Evolutionary conservation across 2,888 invertebrate species (phyloP), one percentile per base, ranked within the genome.

Genomic region (Oligia strigilis): DNA sequence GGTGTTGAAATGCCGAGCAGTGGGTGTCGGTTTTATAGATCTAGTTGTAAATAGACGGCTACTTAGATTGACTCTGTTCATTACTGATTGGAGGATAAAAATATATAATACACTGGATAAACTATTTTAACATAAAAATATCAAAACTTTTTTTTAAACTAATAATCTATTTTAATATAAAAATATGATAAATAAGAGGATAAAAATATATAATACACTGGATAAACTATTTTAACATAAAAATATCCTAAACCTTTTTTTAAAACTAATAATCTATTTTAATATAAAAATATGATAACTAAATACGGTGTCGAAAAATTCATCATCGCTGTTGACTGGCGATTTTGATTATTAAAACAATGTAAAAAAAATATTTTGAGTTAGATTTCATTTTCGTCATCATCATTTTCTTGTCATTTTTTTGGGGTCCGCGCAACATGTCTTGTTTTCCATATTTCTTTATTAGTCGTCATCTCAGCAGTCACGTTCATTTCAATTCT

Each of bases 1-100:
- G 19, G 36, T 80, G 17, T 23, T 67, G 67, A 43, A 60, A 83
- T 67, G 19, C 6, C 14, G 17, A 55, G 43, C 1, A n/a, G 55
- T 40, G 1, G 40, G 6, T 83, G 36, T 17, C 5, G 8, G 55
- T 0, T 43, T 79, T 29, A 4, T 17, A n/a, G 6, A 8, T 9
- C 2, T 17, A n/a, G 14, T 60, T 17, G 4, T 46, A 49, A 19
- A 29, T 11, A 46, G 5, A n/a, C 11, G 3, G 1, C 6, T 49
- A 36, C 4, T 0, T 46, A 36, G 0, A 0, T 19, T 52, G 29
- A 70, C 6, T 49, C 29, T 11, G 6, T n/a, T n/a, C n/a, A n/a
- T n/a, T n/a, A n/a, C n/a, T n/a, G n/a, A n/a, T n/a, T n/a, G n/a
- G 9, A 23, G 58, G 58, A 23, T 23, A 58, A 58, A 9, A 58